These are phyloP conservation scores for Lagorchestes hirsutus DNA, from an alignment of 2,797 vertebrate genomes.

Conservation along the genomic window DNA sequence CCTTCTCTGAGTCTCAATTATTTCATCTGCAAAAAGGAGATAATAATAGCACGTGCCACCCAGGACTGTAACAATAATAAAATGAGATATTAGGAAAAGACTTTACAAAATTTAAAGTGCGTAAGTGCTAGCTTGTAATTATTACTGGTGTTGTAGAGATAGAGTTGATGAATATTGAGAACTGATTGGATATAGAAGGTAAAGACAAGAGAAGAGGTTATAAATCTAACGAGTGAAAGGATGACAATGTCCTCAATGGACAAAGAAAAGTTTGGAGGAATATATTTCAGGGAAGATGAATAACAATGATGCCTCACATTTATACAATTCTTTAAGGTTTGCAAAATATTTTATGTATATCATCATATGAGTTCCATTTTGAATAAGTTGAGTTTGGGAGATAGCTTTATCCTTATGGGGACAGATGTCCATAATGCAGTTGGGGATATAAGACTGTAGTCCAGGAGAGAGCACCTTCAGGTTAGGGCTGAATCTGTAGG, in stretches of 20 bases:
- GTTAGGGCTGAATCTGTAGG: not conserved
- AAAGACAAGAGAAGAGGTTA: not conserved
- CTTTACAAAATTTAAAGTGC: not conserved
- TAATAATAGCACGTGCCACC: not conserved
- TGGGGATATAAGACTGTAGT: not conserved
- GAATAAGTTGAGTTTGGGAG: not conserved
- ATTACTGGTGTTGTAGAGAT: no score
- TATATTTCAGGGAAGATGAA: not conserved
- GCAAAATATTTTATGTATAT: not conserved
- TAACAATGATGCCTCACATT: not conserved
- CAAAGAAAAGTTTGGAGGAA: not conserved
- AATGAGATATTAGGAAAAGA: not conserved
- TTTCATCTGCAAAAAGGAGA: no score
- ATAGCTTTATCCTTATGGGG: not conserved
- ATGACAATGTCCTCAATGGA: not conserved
- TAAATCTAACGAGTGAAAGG: not conserved
- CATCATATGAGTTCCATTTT: not conserved
- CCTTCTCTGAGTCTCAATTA: no score
- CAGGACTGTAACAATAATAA: not conserved
- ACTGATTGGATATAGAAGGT: not conserved
- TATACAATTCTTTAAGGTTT: not conserved
- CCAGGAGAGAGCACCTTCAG: not conserved
- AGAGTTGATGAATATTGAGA: not conserved
- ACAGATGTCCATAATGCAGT: not conserved
- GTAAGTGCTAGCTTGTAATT: not conserved